Conservation (phyloP, 2,888 invertebrate genomes). For the Leucophenga montana region DNA sequence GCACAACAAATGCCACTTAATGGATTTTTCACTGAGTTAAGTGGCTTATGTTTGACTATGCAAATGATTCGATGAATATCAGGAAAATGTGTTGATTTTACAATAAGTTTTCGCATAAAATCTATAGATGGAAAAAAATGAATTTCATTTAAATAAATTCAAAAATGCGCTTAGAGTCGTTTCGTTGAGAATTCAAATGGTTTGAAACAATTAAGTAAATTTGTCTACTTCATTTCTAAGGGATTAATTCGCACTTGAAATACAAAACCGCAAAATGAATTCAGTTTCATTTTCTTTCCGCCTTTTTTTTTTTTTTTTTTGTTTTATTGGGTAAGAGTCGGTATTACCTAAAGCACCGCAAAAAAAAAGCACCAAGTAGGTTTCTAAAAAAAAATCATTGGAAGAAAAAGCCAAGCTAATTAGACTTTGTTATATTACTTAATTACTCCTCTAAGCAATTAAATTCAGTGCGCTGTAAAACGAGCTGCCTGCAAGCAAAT, state of each 20-base stretch:
- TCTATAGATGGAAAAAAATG: not conserved
- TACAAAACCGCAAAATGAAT: not conserved
- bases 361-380: not conserved
- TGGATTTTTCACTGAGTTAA: constrained; percentile 55
- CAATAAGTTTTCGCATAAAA: not conserved
- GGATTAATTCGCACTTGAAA: not conserved
- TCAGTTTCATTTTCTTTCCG: too few relatives aligned
- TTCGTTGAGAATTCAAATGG: not conserved
- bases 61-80: constrained; percentile 23
- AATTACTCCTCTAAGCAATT: constrained; percentile 48
- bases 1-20: constrained; percentile 44
- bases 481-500: constrained; percentile 34
- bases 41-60: constrained; percentile 49
- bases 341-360: too few relatives aligned
- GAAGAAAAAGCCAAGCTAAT: constrained; percentile 51
- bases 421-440: constrained; percentile 55
- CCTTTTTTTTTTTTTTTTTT: too few relatives aligned
- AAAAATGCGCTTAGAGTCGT: not conserved
- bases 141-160: not conserved
- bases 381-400: not conserved
- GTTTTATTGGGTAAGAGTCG: too few relatives aligned
- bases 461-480: constrained; percentile 34
- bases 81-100: constrained; percentile 1
- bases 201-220: not conserved
- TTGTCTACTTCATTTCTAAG: not conserved